Evolutionary conservation across 2,797 vertebrate species (phyloP).

Genomic region (Hemibagrus guttatus): DNA sequence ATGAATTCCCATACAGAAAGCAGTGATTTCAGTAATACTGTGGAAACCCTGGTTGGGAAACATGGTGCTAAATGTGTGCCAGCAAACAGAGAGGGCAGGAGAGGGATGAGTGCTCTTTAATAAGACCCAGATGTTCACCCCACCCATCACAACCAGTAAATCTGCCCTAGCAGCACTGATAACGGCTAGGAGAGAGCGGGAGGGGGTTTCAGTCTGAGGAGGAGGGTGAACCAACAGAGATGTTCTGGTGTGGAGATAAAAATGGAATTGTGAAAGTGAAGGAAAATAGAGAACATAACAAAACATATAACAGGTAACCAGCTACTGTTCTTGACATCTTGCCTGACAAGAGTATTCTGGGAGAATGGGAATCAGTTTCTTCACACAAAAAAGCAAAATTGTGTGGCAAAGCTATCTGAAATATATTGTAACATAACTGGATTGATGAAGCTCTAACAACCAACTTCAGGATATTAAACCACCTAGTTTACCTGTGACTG

Average conservation of each 20-base stretch:
- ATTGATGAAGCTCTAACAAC: not conserved
- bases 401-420: not conserved
- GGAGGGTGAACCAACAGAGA: constrained; percentile 36
- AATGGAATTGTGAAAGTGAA: constrained; percentile 23
- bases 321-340: not conserved
- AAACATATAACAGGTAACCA: not conserved
- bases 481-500: not conserved
- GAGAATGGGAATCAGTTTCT: not conserved
- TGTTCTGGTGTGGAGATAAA: constrained; percentile 34
- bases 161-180: constrained; percentile 76
- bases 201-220: constrained; percentile 43
- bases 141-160: constrained; percentile 77
- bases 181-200: constrained; percentile 59
- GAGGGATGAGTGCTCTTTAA: constrained; percentile 73
- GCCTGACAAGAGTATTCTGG: not conserved
- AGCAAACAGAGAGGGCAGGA: constrained; percentile 56
- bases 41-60: constrained; percentile 26
- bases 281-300: not conserved
- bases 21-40: not conserved
- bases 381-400: not conserved
- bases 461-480: not conserved
- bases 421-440: not conserved
- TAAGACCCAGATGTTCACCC: constrained; percentile 81
- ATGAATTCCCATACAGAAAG: constrained; percentile 16
- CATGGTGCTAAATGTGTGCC: constrained; percentile 43